phyloP scores from a whole-genome alignment of 1,140 invertebrate species.

The Brachionus angularis region DNA sequence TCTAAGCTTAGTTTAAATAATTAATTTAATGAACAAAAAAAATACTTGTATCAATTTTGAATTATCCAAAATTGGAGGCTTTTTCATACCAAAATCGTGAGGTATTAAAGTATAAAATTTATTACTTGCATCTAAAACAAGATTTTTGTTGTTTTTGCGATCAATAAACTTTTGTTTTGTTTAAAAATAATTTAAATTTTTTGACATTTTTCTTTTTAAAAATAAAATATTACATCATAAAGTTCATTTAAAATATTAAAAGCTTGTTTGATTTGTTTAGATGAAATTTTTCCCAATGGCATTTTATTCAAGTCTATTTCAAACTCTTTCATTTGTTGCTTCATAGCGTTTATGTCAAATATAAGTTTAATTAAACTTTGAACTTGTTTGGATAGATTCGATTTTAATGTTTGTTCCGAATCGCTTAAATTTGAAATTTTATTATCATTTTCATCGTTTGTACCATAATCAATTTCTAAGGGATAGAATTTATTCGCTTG shows the following conservation, averaged over 20 bases:
- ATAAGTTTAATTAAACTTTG: conserved; percentile 79
- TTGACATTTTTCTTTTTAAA: neutral
- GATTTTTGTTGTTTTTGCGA: conserved; percentile 56
- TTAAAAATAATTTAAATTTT: conserved; percentile 32
- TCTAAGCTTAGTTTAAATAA: neutral
- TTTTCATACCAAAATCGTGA: conserved; percentile 79
- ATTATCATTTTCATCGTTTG: neutral
- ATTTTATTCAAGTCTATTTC: conserved; percentile 92
- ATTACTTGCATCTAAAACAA: conserved; percentile 79
- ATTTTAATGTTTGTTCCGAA: conserved; percentile 58
- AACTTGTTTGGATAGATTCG: conserved; percentile 70
- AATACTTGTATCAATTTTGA: conserved; percentile 69
- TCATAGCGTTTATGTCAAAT: conserved; percentile 87
- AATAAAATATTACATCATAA: conserved; percentile 62
- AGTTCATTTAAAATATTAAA: conserved; percentile 76
- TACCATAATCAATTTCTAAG: conserved; percentile 80
- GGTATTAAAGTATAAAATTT: conserved; percentile 89
- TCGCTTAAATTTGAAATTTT: conserved; percentile 49
- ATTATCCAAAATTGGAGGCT: conserved; percentile 74
- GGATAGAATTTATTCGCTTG: conserved; percentile 76
- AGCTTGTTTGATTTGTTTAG: conserved; percentile 79
- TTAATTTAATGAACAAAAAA: neutral
- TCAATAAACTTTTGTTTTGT: conserved; percentile 55
- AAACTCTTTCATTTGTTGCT: conserved; percentile 84
- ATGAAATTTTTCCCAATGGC: conserved; percentile 91